Conservation (phyloP, 2,797 vertebrate genomes). For the Eleutherodactylus coqui region DNA sequence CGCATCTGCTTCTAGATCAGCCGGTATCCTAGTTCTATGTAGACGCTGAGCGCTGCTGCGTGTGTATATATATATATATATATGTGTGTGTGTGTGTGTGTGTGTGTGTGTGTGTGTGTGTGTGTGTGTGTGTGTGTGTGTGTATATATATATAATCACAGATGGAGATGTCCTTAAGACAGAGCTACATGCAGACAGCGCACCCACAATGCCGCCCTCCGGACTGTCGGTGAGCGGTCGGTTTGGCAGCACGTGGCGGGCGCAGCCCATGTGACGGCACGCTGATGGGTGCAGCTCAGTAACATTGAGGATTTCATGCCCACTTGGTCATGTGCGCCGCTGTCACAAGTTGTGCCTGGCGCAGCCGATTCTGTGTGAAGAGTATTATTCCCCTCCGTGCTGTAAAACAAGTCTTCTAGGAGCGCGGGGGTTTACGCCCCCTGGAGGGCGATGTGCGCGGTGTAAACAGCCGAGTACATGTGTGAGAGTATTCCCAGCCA, state of each 20-base stretch:
- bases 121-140: too few species aligned
- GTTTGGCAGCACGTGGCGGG: not conserved
- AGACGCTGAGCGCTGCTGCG: too few species aligned
- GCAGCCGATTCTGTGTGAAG: not conserved
- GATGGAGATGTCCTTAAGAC: not conserved
- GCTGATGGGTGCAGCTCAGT: not conserved
- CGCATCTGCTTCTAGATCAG: too few species aligned
- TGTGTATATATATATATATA: too few species aligned
- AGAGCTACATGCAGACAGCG: too few species aligned
- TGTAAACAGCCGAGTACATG: not conserved
- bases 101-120: too few species aligned
- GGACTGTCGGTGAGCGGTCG: not conserved
- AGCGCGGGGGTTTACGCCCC: not conserved
- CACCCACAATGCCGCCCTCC: too few species aligned
- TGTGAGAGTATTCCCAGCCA: not conserved
- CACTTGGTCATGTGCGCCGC: not conserved
- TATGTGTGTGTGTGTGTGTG: too few species aligned
- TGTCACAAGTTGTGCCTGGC: constrained; percentile 3
- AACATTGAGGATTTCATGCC: not conserved
- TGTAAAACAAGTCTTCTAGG: not conserved
- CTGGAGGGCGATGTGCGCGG: not conserved
- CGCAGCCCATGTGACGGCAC: constrained; percentile 1
- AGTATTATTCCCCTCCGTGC: not conserved
- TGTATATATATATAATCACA: too few species aligned
- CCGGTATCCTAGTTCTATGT: too few species aligned